A percentile compares a stretch with the other conserved stretches of the same genome.
Conservation (phyloP, 2,888 invertebrate species). For the Pammene fasciana region DNA sequence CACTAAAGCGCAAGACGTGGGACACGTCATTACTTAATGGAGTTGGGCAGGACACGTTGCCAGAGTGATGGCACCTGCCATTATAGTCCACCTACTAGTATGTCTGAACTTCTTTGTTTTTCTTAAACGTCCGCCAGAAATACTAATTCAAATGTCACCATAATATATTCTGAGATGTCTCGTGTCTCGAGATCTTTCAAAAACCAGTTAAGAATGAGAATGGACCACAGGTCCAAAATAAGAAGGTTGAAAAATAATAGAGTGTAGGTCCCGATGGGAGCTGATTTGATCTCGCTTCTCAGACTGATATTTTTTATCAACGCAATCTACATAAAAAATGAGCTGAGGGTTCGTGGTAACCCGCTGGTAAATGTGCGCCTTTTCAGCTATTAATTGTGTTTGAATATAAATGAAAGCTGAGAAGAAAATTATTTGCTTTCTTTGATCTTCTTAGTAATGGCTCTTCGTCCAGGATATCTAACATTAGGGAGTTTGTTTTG, state of each 20-base stretch:
- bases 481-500: too few species aligned
- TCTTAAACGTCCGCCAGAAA: too few species aligned
- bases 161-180: too few species aligned
- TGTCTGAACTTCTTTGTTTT: too few species aligned
- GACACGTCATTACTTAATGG: too few species aligned
- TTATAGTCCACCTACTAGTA: too few species aligned
- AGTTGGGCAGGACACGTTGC: too few species aligned
- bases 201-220: conserved; percentile 41
- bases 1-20: too few species aligned
- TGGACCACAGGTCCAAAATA: conserved; percentile 52
- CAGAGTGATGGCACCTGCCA: too few species aligned
- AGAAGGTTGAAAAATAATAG: conserved; percentile 72
- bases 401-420: conserved; percentile 77
- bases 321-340: conserved; percentile 82
- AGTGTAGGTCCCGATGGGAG: conserved; percentile 61
- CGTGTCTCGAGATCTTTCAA: too few species aligned
- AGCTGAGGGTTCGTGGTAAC: conserved; percentile 75
- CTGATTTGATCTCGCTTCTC: conserved; percentile 61
- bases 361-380: conserved; percentile 78
- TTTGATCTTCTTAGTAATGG: conserved; percentile 66
- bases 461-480: too few species aligned
- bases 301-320: conserved; percentile 80
- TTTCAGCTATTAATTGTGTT: conserved; percentile 81
- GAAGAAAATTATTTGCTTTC: conserved; percentile 72
- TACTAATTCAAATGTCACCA: too few species aligned